phyloP scores from a whole-genome alignment of 1,140 invertebrate genomes.

The Drosophila persimilis region DNA sequence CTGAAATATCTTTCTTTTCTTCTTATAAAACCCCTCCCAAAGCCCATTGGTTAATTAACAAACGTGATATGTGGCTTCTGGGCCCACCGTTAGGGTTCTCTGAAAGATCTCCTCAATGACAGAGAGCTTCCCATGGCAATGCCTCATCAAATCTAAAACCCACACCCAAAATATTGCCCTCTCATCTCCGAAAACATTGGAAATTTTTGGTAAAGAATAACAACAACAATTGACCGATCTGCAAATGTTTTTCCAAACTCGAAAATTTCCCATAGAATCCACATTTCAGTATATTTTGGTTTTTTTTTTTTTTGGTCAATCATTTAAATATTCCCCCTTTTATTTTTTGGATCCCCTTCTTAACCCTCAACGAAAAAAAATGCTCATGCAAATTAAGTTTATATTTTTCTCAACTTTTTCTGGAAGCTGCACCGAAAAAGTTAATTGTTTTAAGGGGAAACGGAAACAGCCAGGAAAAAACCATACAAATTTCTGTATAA shows the following conservation, averaged over 20 bases:
- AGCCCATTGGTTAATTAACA: slow-evolving; percentile 16
- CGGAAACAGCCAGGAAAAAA: slow-evolving; percentile 12
- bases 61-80: slow-evolving; percentile 14
- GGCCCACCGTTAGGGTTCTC: slow-evolving; percentile 18
- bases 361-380: slow-evolving; percentile 13
- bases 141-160: not conserved
- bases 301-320: slow-evolving; percentile 34
- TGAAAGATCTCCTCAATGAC: slow-evolving; percentile 8
- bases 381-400: slow-evolving; percentile 13
- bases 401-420: slow-evolving; percentile 22
- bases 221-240: not conserved
- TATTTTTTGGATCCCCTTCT: not conserved
- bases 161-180: slow-evolving; percentile 1
- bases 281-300: slow-evolving; percentile 17
- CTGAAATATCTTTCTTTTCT: too few relatives aligned
- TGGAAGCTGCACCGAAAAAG: slow-evolving; percentile 51
- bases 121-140: slow-evolving; percentile 6
- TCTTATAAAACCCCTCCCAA: not conserved
- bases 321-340: slow-evolving; percentile 36
- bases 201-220: slow-evolving; percentile 3
- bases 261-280: slow-evolving; percentile 15
- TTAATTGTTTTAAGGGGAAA: slow-evolving; percentile 58
- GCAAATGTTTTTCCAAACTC: not conserved
- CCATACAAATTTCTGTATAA: slow-evolving; percentile 61
- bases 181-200: slow-evolving; percentile 21